Percentiles rank a stretch among this genome's conserved stretches.
phyloP scores from a whole-genome alignment of 2,113 vertebrate species.

The Vulpes lagopus region DNA sequence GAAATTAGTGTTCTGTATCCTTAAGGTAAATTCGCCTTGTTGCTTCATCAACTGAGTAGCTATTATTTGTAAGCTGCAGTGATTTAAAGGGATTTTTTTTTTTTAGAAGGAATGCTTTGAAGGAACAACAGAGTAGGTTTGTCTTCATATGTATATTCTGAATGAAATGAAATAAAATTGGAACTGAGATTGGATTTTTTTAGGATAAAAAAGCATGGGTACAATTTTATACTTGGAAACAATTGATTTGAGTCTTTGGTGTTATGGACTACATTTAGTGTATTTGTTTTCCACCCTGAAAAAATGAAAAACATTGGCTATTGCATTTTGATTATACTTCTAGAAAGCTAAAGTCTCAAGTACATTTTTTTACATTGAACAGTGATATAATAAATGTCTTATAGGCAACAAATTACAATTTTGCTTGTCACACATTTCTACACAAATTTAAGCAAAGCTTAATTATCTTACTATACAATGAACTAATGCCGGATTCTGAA shows the following conservation, averaged over 20 bases:
- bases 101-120: slow-evolving; percentile 1
- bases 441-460: background rate
- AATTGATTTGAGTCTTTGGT: background rate
- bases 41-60: background rate
- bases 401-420: background rate
- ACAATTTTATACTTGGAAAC: slow-evolving; percentile 1
- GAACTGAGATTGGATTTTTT: slow-evolving; percentile 14
- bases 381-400: background rate
- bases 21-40: slow-evolving; percentile 26
- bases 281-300: background rate
- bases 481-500: background rate
- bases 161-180: slow-evolving; percentile 44
- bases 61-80: background rate
- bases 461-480: background rate
- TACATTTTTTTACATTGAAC: background rate
- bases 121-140: slow-evolving; percentile 16
- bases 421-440: background rate
- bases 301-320: background rate
- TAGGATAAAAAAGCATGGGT: background rate
- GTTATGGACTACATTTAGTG: background rate
- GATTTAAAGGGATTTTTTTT: slow-evolving; percentile 35
- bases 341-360: background rate
- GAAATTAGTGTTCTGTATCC: background rate
- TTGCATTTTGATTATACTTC: background rate
- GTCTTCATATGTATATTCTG: background rate